Base-by-base conservation (phyloP, 2,113 vertebrate species). In the Excalfactoria chinensis region DNA sequence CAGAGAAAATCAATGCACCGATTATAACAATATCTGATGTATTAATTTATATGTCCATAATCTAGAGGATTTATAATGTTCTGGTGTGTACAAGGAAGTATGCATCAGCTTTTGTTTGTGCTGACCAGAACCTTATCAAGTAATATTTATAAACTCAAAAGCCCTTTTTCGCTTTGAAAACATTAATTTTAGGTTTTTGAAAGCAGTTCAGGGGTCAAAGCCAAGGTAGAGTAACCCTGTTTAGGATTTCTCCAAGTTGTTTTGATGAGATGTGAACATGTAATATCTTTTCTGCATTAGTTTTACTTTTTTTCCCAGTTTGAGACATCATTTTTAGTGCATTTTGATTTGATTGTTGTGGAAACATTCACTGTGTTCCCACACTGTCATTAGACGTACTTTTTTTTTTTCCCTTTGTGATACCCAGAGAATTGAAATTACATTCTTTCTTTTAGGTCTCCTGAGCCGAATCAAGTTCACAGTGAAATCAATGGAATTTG, bases 351-450 rank as follows among this genome's bases (percentile, higher is more conserved):
- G 69, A 60, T 70, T 85, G 82, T 79, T 95, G 88, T 91, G 79
- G 88, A 95, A 95, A 81, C 86, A 81, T 82, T 86, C 19, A 4
- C 55, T 92, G 30, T 71, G 84, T 69, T 94, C 90, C 93, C 81
- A 81, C 62, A 15, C 48, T 81, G 32, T 78, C 21, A 13, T 94
- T 89, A 92, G 34, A 0, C 0, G 12, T 64, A 11, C 69, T 58
- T 58, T 21, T 58, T 21, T 58, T 58, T 58, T 64, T 37, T 37
- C 37, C 10, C 40, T 40, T 67, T 48, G n/a, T 41, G 58, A 64
- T 79, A 86, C 41, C 30, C 41, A 56, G 44, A 87, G 70, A 90
- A 87, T 12, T 86, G 35, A 82, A 94, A 78, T 79, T 77, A 34
- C 71, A 28, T 22, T 77, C 44, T 59, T 89, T 74, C 56, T 79